Base-by-base conservation (phyloP, 2,888 invertebrate species). In the Drosophila atroscutellata region DNA sequence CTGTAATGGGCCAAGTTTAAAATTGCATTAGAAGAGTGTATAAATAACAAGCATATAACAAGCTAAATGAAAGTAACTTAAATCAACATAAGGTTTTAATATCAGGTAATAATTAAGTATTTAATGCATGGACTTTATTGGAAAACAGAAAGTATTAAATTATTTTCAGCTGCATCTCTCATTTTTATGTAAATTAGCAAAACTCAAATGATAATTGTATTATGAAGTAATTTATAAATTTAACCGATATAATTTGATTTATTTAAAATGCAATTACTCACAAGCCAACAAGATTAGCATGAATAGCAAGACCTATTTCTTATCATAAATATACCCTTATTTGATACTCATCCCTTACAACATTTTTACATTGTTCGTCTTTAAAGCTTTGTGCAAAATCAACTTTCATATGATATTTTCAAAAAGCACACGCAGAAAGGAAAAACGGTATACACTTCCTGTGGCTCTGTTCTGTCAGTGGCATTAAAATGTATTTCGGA, bases 21-120 rank as follows among this genome's bases (percentile, higher is more conserved):
- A 78, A 73, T 86, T 86, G 72, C 86, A 89, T 86, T 84, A 84
- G 84, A 81, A 65, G 63, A 39, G 71, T 66, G 70, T 69, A 85
- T 83, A 83, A 88, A 83, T 86, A 88, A 88, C 88, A 64, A 66
- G 72, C 45, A 64, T 75, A 57, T 64, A 73, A 71, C 58, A 57
- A 59, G 81, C 24, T 45, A 60, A 72, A 52, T 37, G 56, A 74
- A 75, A 57, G 34, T 15, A 34, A 37, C 30, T 47, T 56, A 62
- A 78, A 34, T 45, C 24, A 64, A 76, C 77, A 76, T 50, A 18
- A 49, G 76, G 50, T 54, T 39, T 51, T 26, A n/a, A 20, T 42
- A 11, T 1, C 0, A 54, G 62, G 8, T 37, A 37, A 13, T 20
- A 11, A 11, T 24, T 52, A 11, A 11, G 15, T 8, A 51, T 20